phyloP scores from a whole-genome alignment of 2,113 vertebrate species.

The Pelecanus crispus region DNA sequence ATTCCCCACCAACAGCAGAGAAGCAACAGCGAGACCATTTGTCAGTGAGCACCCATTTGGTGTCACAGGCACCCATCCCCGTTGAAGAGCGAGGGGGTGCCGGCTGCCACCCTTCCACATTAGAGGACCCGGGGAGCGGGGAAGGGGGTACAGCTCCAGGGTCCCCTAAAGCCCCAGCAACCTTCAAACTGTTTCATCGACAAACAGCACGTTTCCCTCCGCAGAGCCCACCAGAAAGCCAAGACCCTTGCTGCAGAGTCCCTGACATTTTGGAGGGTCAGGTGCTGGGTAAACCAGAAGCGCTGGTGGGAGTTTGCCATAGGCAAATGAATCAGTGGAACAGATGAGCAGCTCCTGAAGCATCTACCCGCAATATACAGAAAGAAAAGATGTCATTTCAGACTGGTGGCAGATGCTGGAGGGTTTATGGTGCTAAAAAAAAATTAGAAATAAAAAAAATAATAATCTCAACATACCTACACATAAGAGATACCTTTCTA shows the following conservation, averaged over 20 bases:
- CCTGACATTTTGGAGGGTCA: background rate
- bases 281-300: background rate
- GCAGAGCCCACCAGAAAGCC: background rate
- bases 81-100: background rate
- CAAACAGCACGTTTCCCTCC: background rate
- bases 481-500: constrained; percentile 1
- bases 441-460: background rate
- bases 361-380: background rate
- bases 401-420: constrained; percentile 29
- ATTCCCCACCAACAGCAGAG: background rate
- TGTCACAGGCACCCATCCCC: background rate
- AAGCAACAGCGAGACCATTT: background rate
- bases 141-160: background rate
- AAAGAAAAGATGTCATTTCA: background rate
- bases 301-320: background rate
- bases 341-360: constrained; percentile 9
- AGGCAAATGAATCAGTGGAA: constrained; percentile 11
- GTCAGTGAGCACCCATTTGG: background rate
- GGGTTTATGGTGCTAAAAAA: constrained; percentile 8
- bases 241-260: background rate
- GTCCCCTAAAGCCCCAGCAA: background rate
- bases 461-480: background rate
- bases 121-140: background rate
- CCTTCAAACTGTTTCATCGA: background rate
- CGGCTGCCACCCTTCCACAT: background rate